Percentiles rank a stretch among this genome's conserved stretches.
Conservation (phyloP, 2,888 invertebrate genomes). For the Syritta pipiens region DNA sequence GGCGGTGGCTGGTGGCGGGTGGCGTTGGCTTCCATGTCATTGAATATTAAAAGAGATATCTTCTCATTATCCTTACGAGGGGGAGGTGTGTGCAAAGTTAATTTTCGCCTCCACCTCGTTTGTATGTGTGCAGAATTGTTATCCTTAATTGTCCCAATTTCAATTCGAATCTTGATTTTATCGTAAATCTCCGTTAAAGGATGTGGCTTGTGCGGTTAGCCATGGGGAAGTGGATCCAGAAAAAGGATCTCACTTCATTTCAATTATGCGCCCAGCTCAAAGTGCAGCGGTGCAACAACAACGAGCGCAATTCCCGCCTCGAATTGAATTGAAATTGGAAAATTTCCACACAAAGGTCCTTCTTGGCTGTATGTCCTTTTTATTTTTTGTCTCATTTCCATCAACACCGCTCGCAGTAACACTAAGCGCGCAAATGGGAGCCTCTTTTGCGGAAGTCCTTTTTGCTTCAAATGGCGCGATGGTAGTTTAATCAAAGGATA, state of each 20-base stretch:
- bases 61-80: slow-evolving; percentile 70
- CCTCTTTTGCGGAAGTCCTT: slow-evolving; percentile 25
- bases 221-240: neutral
- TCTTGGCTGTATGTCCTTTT: neutral
- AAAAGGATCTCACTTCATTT: slow-evolving; percentile 15
- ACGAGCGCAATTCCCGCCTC: slow-evolving; percentile 4
- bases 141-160: slow-evolving; percentile 52
- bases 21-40: slow-evolving; percentile 49
- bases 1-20: too few species aligned
- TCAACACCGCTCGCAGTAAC: slow-evolving; percentile 51
- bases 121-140: neutral
- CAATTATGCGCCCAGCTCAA: slow-evolving; percentile 42
- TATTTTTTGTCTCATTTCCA: slow-evolving; percentile 43
- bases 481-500: slow-evolving; percentile 59
- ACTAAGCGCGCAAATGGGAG: slow-evolving; percentile 24
- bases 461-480: slow-evolving; percentile 36
- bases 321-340: slow-evolving; percentile 58
- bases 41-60: slow-evolving; percentile 70
- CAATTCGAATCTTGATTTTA: slow-evolving; percentile 63
- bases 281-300: slow-evolving; percentile 19
- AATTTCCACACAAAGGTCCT: slow-evolving; percentile 11
- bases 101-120: slow-evolving; percentile 15
- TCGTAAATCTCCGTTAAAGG: slow-evolving; percentile 52
- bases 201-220: slow-evolving; percentile 31
- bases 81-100: slow-evolving; percentile 25